A percentile compares a stretch with the other conserved stretches of the same genome.
Conservation (phyloP, 2,888 invertebrate genomes). For the Cosmopolites sordidus region DNA sequence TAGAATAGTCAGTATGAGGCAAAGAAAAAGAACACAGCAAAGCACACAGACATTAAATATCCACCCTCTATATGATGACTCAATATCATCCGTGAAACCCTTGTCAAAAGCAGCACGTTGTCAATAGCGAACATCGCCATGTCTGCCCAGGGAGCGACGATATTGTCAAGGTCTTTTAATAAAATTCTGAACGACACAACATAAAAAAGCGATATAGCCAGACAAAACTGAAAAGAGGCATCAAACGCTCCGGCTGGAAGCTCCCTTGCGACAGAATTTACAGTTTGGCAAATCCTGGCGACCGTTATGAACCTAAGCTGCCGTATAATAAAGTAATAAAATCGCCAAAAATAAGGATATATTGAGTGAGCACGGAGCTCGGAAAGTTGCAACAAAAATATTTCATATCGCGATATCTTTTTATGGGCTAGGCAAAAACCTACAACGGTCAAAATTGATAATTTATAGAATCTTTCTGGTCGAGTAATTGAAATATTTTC, state of each 20-base stretch:
- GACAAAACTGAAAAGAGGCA: conserved; percentile 18
- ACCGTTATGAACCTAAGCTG: conserved; percentile 48
- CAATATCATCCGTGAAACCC: not conserved
- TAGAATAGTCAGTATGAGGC: too few relatives aligned
- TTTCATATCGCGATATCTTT: conserved; percentile 48
- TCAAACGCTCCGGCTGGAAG: conserved; percentile 5
- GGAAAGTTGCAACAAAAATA: conserved; percentile 47
- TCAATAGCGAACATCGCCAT: not conserved
- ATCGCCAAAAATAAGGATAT: conserved; percentile 51
- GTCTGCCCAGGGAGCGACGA: not conserved
- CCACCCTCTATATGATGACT: too few relatives aligned
- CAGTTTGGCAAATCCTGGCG: conserved; percentile 45
- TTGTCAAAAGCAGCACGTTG: not conserved
- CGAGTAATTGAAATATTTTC: conserved; percentile 49
- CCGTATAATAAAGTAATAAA: conserved; percentile 52
- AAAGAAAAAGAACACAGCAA: too few relatives aligned
- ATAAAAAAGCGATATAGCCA: conserved; percentile 18
- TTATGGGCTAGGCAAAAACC: conserved; percentile 39
- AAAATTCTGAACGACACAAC: conserved; percentile 22
- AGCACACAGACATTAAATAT: too few relatives aligned
- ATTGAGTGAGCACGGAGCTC: conserved; percentile 48
- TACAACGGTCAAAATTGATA: conserved; percentile 37
- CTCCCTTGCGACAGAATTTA: conserved; percentile 36
- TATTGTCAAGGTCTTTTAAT: conserved; percentile 21
- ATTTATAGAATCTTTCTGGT: conserved; percentile 42